These are phyloP conservation scores for Zaprionus lineosus DNA, from an alignment of 2,888 invertebrate species.

Conservation along the genomic window DNA sequence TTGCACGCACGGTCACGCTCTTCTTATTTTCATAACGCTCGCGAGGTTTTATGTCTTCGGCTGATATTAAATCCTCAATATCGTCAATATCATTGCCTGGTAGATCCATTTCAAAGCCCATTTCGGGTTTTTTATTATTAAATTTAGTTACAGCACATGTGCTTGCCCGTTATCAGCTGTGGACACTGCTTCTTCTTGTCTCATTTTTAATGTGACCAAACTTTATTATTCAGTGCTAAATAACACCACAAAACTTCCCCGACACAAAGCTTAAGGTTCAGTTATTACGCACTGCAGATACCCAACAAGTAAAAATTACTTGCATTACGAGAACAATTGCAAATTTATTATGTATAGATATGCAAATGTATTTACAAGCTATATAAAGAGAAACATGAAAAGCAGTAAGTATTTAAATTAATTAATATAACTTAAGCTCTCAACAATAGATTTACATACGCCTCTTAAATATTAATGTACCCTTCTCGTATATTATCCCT, in stretches of 20 bases:
- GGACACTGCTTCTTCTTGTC: conserved; percentile 26
- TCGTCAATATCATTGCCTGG: conserved; percentile 86
- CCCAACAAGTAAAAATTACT: too few species aligned
- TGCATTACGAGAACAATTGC: too few species aligned
- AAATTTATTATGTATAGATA: not conserved
- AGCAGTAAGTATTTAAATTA: too few species aligned
- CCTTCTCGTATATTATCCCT: conserved; percentile 25
- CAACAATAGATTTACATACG: not conserved
- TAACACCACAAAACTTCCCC: conserved; percentile 4
- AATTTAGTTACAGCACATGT: conserved; percentile 46
- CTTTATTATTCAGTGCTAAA: conserved; percentile 21
- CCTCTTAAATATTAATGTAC: conserved; percentile 19
- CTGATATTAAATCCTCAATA: conserved; percentile 92
- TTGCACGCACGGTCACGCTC: conserved; percentile 87
- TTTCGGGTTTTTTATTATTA: conserved; percentile 1
- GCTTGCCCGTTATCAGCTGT: conserved; percentile 49
- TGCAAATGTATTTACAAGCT: too few species aligned
- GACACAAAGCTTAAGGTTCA: not conserved
- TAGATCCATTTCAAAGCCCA: conserved; percentile 47
- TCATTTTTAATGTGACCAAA: conserved; percentile 26
- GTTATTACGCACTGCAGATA: not conserved
- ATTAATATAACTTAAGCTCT: too few species aligned
- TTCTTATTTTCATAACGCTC: conserved; percentile 89
- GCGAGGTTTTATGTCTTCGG: conserved; percentile 91
- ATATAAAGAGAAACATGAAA: too few species aligned